Percentiles rank a stretch among this genome's conserved stretches.
These are phyloP conservation scores for Cyprinodon diabolis DNA, from an alignment of 2,797 vertebrate species.

Conservation along the genomic window DNA sequence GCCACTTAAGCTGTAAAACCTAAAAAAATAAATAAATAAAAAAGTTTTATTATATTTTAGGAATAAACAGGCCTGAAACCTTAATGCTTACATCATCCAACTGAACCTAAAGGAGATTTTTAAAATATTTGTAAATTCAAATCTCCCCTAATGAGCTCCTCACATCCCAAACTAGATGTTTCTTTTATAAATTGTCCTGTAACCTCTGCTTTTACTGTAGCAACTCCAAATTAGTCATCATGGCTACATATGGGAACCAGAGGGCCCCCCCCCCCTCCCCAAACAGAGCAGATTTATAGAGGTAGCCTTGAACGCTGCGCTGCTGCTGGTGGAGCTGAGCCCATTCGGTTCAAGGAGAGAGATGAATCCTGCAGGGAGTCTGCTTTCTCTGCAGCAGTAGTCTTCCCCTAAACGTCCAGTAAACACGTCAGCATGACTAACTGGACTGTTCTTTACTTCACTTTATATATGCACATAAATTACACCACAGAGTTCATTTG, in stretches of 20 bases:
- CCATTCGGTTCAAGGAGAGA: conserved; percentile 58
- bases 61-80: neutral
- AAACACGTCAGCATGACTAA: conserved; percentile 44
- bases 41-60: neutral
- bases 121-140: neutral
- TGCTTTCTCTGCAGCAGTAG: neutral
- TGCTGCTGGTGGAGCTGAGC: conserved; percentile 71
- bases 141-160: neutral
- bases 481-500: neutral
- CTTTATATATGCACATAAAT: neutral
- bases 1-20: too few species aligned
- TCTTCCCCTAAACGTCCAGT: conserved; percentile 13
- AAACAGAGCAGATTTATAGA: conserved; percentile 79
- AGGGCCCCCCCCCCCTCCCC: neutral
- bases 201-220: conserved; percentile 58
- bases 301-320: conserved; percentile 81
- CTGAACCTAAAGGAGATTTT: neutral
- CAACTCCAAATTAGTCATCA: conserved; percentile 68
- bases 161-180: neutral
- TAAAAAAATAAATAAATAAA: too few species aligned
- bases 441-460: conserved; percentile 10
- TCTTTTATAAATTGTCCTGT: conserved; percentile 27
- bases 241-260: conserved; percentile 35
- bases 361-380: conserved; percentile 14
- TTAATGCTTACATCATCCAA: neutral